These are phyloP conservation scores for Catostylus mosaicus DNA, from an alignment of 30 jellyfish, hydroid and myxozoan genomes.

Conservation along the genomic window DNA sequence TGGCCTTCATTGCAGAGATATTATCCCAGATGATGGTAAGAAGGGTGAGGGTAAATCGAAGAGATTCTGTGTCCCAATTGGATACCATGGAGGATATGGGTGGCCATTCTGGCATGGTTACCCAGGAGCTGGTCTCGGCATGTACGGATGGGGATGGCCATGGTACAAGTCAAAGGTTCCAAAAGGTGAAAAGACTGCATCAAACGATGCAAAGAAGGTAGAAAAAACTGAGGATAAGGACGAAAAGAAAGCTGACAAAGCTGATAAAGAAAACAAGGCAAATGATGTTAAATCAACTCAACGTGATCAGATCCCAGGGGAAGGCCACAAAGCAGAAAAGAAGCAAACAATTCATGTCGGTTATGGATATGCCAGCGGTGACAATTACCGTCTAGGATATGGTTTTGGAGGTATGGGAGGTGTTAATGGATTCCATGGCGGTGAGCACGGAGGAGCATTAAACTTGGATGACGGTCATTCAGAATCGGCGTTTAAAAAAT, in stretches of 20 bases:
- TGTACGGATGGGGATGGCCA: conserved; percentile 99
- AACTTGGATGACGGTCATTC: conserved; percentile 53
- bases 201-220: conserved; percentile 19
- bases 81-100: conserved; percentile 97
- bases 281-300: conserved; percentile 63
- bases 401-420: conserved; percentile 99
- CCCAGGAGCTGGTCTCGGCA: conserved; percentile 98
- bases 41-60: conserved; percentile 37
- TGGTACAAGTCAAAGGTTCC: conserved; percentile 97
- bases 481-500: conserved; percentile 34
- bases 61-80: conserved; percentile 98
- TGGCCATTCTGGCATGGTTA: conserved; percentile 99
- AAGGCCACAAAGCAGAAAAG: conserved; percentile 67
- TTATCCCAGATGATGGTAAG: conserved; percentile 39
- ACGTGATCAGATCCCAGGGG: conserved; percentile 77
- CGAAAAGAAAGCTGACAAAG: conserved; percentile 10
- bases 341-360: conserved; percentile 99
- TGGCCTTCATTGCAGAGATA: conserved; percentile 93
- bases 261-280: conserved; percentile 45
- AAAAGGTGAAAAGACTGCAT: conserved; percentile 53
- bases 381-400: conserved; percentile 94
- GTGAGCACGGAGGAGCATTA: conserved; percentile 3
- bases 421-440: conserved; percentile 85
- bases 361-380: conserved; percentile 99
- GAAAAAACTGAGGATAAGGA: conserved; percentile 47